Percentiles rank a stretch among this genome's conserved stretches.
Evolutionary conservation across 1,140 invertebrate species (phyloP).

Genomic region (Pinna nobilis): DNA sequence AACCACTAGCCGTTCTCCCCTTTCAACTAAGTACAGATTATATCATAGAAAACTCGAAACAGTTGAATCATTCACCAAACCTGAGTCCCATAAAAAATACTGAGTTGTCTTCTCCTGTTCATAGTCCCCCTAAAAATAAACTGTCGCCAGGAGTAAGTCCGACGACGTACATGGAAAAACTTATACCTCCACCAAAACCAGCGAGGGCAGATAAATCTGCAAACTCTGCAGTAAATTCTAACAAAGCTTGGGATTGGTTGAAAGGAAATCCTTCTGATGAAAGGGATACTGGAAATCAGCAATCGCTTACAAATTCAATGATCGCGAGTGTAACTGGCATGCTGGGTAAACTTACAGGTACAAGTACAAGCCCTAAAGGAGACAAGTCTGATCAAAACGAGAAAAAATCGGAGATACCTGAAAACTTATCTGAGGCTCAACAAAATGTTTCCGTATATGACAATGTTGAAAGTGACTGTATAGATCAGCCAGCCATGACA

Average conservation of each 20-base stretch:
- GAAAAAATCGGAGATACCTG: background rate
- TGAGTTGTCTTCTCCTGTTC: slow-evolving; percentile 1
- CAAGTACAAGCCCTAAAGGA: background rate
- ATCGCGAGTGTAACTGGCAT: no score
- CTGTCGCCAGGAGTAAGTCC: slow-evolving; percentile 5
- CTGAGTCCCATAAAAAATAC: slow-evolving; percentile 4
- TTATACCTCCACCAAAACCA: slow-evolving; percentile 15
- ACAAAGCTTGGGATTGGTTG: slow-evolving; percentile 46
- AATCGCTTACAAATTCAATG: no score
- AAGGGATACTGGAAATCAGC: slow-evolving; percentile 6
- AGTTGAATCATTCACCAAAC: background rate
- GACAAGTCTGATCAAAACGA: background rate
- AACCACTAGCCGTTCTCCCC: slow-evolving; percentile 84
- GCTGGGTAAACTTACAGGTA: no score
- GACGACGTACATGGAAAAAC: background rate
- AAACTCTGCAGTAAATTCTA: slow-evolving; percentile 13
- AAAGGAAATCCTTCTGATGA: slow-evolving; percentile 26
- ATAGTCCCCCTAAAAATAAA: slow-evolving; percentile 4
- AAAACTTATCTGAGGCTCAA: no score
- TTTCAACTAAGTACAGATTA: slow-evolving; percentile 88
- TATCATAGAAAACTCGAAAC: slow-evolving; percentile 65
- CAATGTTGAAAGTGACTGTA: no score
- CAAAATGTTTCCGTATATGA: no score
- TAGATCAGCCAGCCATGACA: no score
- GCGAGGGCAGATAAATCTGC: slow-evolving; percentile 1